Percentiles rank a stretch among this genome's conserved stretches.
These are phyloP conservation scores for Euphydryas editha DNA, from an alignment of 2,888 invertebrate species.

Conservation along the genomic window DNA sequence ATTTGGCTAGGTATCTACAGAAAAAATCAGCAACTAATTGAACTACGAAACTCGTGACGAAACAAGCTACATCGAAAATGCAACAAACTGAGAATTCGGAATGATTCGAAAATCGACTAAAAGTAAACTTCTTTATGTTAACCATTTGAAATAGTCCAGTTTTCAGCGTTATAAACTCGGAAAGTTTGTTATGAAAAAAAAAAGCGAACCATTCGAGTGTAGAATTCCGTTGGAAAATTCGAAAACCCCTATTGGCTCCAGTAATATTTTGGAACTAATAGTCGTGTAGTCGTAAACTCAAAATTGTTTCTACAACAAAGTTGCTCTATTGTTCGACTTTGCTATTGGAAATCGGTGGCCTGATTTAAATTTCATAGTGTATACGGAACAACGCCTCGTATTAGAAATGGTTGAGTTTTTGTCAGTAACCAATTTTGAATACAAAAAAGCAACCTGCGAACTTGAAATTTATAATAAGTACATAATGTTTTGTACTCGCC, in stretches of 20 bases:
- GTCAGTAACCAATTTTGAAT: conserved; percentile 9
- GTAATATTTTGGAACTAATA: conserved; percentile 42
- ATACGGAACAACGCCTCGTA: conserved; percentile 34
- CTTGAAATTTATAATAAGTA: not conserved
- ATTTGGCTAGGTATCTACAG: too few species aligned
- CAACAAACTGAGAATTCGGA: conserved; percentile 11
- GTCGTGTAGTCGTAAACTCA: conserved; percentile 40
- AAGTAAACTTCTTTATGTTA: conserved; percentile 25
- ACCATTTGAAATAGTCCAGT: conserved; percentile 23
- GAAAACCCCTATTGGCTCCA: conserved; percentile 29
- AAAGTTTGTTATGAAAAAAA: conserved; percentile 36
- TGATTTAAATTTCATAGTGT: conserved; percentile 45
- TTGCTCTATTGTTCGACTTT: conserved; percentile 35
- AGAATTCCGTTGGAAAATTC: conserved; percentile 33
- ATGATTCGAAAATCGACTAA: conserved; percentile 14
- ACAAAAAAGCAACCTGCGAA: not conserved
- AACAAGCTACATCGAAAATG: conserved; percentile 6
- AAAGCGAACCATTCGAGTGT: conserved; percentile 25
- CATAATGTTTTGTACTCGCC: not conserved
- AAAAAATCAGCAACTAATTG: not conserved
- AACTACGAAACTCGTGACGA: not conserved
- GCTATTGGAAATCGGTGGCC: conserved; percentile 38
- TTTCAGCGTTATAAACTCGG: conserved; percentile 28
- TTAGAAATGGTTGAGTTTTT: conserved; percentile 32
- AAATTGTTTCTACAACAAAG: conserved; percentile 42